Evolutionary conservation across 2,797 vertebrate species (phyloP), one percentile per base, ranked within the genome.

Genomic region (Chromobotia macracanthus): DNA sequence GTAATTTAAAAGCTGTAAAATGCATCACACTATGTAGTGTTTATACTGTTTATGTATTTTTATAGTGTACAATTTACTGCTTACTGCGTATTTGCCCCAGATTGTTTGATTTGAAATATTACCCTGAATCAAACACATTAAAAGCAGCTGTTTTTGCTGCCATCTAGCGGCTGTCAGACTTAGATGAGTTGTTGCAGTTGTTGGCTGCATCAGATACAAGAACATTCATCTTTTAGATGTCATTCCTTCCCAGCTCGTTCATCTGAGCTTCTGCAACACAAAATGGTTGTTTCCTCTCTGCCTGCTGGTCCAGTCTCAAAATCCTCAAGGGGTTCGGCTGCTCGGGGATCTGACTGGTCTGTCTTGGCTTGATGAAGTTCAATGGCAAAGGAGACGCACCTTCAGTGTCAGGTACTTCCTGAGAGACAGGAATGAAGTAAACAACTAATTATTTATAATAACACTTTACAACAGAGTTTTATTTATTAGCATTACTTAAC

Each of bases 321-420:
- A 25, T 84, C 80, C 16, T 83, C 58, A 19, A 15, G 11, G 28
- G 69, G 10, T 21, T 41, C 15, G 0, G 9, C 18, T 18, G 25
- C 4, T 23, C 28, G 1, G 21, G 5, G 35, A 11, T n/a, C 38
- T 56, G 48, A 48, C 51, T 15, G 28, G 11, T 3, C 21, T 48
- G 12, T 41, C 31, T 60, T 3, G 44, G 50, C 50, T 73, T 78
- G 50, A 84, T 74, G 65, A 79, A 28, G 28, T 41, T 80, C 71
- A n/a, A n/a, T 86, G 84, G 79, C 7, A 16, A 11, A 55, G 79
- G 66, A 64, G 23, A 28, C 28, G 25, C 61, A 21, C 66, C 61
- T 50, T 11, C 28, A 16, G 58, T 3, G 15, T 10, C 53, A 19
- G 72, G 15, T 63, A 68, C 11, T 23, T 70, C 48, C 83, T 86